phyloP scores from a whole-genome alignment of 2,797 vertebrate species.

The Octomys mimax region DNA sequence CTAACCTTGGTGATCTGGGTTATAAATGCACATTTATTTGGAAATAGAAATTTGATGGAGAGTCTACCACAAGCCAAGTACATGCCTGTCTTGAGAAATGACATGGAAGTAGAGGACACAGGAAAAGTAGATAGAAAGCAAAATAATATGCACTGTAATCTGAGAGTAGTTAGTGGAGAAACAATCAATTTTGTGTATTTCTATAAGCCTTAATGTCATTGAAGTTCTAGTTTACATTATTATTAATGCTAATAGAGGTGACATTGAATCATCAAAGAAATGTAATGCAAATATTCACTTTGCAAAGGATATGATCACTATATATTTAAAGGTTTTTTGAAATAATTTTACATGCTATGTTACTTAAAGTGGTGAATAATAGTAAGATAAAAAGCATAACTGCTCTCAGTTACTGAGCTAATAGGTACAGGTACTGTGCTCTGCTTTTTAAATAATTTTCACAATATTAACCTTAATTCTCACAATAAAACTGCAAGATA shows the following conservation, averaged over 20 bases:
- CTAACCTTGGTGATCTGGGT: background rate
- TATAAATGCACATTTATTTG: constrained; percentile 35
- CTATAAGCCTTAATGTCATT: background rate
- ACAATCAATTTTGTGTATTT: background rate
- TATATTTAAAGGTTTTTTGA: background rate
- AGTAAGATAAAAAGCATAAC: constrained; percentile 45
- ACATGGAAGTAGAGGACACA: background rate
- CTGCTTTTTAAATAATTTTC: constrained; percentile 9
- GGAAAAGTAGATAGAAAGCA: background rate
- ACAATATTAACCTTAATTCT: background rate
- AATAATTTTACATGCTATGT: constrained; percentile 30
- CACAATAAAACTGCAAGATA: background rate
- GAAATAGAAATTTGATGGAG: background rate
- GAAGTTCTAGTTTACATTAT: background rate
- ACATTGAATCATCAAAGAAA: background rate
- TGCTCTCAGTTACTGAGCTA: background rate
- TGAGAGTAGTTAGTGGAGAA: background rate
- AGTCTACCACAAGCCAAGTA: background rate
- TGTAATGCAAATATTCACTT: background rate
- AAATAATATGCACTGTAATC: background rate
- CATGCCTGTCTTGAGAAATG: background rate
- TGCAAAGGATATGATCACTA: background rate
- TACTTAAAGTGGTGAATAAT: background rate
- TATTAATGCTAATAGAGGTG: background rate
- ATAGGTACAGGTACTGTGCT: background rate